Percentiles rank a stretch among this genome's conserved stretches.
phyloP scores from a whole-genome alignment of 2,888 invertebrate species.

The Troilus luridus region DNA sequence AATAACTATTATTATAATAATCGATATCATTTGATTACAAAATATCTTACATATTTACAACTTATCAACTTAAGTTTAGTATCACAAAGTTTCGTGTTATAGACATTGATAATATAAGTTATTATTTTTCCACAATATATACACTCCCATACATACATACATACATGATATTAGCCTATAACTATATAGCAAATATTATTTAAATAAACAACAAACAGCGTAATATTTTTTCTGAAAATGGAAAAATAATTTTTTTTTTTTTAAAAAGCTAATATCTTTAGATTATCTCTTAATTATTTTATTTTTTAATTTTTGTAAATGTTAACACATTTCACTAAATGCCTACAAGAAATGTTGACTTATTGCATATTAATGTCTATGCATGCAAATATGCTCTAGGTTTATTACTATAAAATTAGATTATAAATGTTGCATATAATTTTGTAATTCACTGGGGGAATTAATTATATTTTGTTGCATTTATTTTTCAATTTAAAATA shows the following conservation, averaged over 20 bases:
- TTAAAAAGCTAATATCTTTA: neutral
- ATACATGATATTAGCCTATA: neutral
- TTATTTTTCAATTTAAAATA: neutral
- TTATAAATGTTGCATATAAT: neutral
- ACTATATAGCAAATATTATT: neutral
- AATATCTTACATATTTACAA: constrained; percentile 21
- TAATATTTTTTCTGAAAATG: neutral
- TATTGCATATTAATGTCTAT: neutral
- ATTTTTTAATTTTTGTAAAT: neutral
- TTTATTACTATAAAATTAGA: neutral
- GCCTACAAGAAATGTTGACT: neutral
- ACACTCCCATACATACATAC: neutral
- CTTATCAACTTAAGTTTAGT: constrained; percentile 42
- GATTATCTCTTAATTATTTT: neutral
- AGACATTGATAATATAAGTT: neutral
- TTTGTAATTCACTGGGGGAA: neutral
- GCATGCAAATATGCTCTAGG: neutral
- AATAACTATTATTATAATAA: neutral
- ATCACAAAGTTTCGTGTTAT: constrained; percentile 41
- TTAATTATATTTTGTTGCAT: neutral
- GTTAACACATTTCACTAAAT: neutral
- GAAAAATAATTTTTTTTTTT: neutral
- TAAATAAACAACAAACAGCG: neutral
- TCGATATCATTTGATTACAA: constrained; percentile 4
- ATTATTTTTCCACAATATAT: neutral